A percentile compares a stretch with the other conserved stretches of the same genome.
phyloP scores from a whole-genome alignment of 2,888 invertebrate species.

The Harpalus rubripes region DNA sequence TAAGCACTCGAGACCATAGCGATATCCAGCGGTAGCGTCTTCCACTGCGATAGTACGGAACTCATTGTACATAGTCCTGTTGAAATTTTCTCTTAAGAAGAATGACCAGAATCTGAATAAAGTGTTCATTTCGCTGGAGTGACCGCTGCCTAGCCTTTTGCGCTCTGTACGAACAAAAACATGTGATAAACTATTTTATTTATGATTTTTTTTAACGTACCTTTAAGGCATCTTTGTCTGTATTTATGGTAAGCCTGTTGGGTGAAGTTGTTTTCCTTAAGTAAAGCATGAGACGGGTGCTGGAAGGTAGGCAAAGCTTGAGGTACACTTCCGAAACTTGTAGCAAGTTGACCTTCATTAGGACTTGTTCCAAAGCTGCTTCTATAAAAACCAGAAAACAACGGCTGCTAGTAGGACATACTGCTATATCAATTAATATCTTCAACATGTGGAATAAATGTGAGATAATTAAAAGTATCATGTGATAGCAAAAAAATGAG shows the following conservation, averaged over 20 bases:
- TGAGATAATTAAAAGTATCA: too few species aligned
- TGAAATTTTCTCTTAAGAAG: constrained; percentile 98
- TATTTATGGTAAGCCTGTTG: constrained; percentile 99
- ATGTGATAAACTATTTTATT: background rate
- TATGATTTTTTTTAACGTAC: constrained; percentile 76
- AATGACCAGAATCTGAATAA: constrained; percentile 99
- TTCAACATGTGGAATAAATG: background rate
- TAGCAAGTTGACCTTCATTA: constrained; percentile 82
- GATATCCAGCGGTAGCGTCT: constrained; percentile 93
- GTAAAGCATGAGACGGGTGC: constrained; percentile 96
- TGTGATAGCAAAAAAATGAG: too few species aligned
- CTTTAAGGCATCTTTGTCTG: constrained; percentile 94
- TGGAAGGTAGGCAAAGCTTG: constrained; percentile 94
- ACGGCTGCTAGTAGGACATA: constrained; percentile 24
- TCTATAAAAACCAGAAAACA: constrained; percentile 75
- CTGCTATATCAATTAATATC: background rate
- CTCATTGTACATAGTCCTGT: constrained; percentile 98
- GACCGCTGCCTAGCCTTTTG: constrained; percentile 94
- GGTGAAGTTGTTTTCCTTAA: constrained; percentile 98
- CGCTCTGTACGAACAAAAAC: constrained; percentile 83
- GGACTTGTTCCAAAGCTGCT: constrained; percentile 90
- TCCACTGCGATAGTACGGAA: constrained; percentile 95
- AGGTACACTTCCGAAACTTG: constrained; percentile 88
- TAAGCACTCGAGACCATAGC: constrained; percentile 90
- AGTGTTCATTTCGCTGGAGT: constrained; percentile 99